Evolutionary conservation across 2,888 invertebrate genomes (phyloP).

Genomic region (Branchinecta sandiegonensis): DNA sequence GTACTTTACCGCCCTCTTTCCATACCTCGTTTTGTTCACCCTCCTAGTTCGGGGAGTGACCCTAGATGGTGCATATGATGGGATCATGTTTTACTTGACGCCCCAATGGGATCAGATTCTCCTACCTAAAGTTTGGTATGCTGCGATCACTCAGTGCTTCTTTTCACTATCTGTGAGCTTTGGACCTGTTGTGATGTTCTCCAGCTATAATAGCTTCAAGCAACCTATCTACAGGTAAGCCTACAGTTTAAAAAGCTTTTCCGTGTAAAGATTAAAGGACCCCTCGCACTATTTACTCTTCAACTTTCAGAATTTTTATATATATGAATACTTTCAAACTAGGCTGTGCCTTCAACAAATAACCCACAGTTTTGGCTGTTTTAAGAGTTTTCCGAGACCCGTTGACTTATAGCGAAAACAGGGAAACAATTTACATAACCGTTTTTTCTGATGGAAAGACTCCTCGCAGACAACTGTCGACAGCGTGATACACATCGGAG

Average conservation of each 20-base stretch:
- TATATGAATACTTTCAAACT: too few species aligned
- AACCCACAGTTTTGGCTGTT: too few species aligned
- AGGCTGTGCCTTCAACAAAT: too few species aligned
- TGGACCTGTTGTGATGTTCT: conserved; percentile 27
- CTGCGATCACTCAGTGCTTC: conserved; percentile 23
- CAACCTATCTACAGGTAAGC: conserved; percentile 21
- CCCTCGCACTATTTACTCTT: too few species aligned
- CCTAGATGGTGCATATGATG: conserved; percentile 52
- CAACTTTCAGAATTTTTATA: too few species aligned
- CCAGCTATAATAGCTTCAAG: conserved; percentile 23
- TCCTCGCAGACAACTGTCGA: too few species aligned
- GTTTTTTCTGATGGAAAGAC: too few species aligned
- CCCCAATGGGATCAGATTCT: conserved; percentile 61
- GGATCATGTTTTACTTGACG: conserved; percentile 60
- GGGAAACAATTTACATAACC: too few species aligned
- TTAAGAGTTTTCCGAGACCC: too few species aligned
- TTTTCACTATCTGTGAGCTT: conserved; percentile 23
- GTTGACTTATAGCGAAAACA: too few species aligned
- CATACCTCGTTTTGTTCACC: conserved; percentile 59
- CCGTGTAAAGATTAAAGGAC: too few species aligned
- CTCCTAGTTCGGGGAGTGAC: conserved; percentile 52
- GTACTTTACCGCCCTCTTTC: conserved; percentile 74
- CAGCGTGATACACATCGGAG: too few species aligned
- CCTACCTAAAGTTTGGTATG: conserved; percentile 39
- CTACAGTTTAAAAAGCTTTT: background rate